phyloP scores from a whole-genome alignment of 2,888 invertebrate genomes.

The Leucophora obtusa region DNA sequence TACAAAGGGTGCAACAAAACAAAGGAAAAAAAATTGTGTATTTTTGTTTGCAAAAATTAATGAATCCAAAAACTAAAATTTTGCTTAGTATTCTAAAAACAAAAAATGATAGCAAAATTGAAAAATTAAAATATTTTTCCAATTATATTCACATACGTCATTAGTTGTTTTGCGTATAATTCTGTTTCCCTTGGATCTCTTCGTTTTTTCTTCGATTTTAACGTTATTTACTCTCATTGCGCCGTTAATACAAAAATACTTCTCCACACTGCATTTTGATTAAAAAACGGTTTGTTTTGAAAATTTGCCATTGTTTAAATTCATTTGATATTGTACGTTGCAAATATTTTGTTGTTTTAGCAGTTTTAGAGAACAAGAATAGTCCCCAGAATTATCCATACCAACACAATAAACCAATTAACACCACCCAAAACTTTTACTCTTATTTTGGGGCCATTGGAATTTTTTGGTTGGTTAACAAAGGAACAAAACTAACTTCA shows the following conservation, averaged over 20 bases:
- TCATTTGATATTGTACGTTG: background rate
- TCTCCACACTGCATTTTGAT: slow-evolving; percentile 6
- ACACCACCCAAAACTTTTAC: slow-evolving; percentile 31
- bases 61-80: background rate
- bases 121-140: slow-evolving; percentile 16
- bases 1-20: background rate
- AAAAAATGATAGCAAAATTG: slow-evolving; percentile 24
- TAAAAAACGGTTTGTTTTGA: slow-evolving; percentile 7
- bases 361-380: background rate
- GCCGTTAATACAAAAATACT: slow-evolving; percentile 6
- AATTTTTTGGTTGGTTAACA: slow-evolving; percentile 22
- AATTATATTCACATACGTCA: slow-evolving; percentile 35
- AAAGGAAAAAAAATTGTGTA: background rate
- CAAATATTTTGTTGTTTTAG: background rate
- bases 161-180: background rate
- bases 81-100: background rate
- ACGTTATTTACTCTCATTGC: slow-evolving; percentile 20
- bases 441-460: background rate
- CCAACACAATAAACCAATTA: slow-evolving; percentile 9
- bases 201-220: slow-evolving; percentile 1
- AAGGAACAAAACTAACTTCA: slow-evolving; percentile 12
- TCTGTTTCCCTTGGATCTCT: slow-evolving; percentile 27
- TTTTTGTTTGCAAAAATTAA: background rate
- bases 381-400: background rate
- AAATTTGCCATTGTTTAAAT: background rate